Conservation (phyloP, 1,140 invertebrate species). For the Pollicipes pollicipes region DNA sequence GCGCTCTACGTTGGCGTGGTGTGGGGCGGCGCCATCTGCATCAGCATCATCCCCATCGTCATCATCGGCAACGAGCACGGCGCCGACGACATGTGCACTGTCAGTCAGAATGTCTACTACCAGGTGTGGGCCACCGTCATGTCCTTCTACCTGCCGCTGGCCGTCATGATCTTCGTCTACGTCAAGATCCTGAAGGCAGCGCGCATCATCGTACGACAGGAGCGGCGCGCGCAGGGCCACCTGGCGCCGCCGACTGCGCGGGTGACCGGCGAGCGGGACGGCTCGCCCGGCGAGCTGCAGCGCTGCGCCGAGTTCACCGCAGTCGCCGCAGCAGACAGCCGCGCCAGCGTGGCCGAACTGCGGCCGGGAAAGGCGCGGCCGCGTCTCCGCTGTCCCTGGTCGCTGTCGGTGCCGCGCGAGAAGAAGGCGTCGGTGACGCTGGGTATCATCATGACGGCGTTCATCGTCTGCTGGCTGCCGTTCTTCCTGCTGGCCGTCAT, state of each 20-base stretch:
- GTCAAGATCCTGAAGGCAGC: conserved; percentile 85
- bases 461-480: conserved; percentile 89
- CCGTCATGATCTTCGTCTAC: conserved; percentile 90
- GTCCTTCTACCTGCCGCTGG: conserved; percentile 86
- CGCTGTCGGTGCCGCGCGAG: too few relatives aligned
- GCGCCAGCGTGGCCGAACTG: too few relatives aligned
- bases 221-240: conserved; percentile 17
- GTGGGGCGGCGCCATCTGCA: conserved; percentile 70
- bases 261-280: background rate
- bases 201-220: conserved; percentile 52
- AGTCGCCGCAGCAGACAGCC: too few relatives aligned
- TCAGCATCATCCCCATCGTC: conserved; percentile 67
- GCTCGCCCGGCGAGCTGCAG: too few relatives aligned
- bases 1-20: conserved; percentile 75
- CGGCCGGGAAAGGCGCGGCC: too few relatives aligned
- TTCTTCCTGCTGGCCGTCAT: conserved; percentile 85
- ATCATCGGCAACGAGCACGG: conserved; percentile 73
- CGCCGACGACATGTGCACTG: conserved; percentile 45
- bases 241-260: conserved; percentile 14
- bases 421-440: too few relatives aligned
- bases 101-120: conserved; percentile 76
- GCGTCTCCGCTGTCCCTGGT: too few relatives aligned
- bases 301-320: too few relatives aligned
- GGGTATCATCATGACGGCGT: conserved; percentile 93
- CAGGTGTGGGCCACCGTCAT: conserved; percentile 90